phyloP scores from a whole-genome alignment of 2,888 invertebrate genomes.

The Hemithea aestivaria region DNA sequence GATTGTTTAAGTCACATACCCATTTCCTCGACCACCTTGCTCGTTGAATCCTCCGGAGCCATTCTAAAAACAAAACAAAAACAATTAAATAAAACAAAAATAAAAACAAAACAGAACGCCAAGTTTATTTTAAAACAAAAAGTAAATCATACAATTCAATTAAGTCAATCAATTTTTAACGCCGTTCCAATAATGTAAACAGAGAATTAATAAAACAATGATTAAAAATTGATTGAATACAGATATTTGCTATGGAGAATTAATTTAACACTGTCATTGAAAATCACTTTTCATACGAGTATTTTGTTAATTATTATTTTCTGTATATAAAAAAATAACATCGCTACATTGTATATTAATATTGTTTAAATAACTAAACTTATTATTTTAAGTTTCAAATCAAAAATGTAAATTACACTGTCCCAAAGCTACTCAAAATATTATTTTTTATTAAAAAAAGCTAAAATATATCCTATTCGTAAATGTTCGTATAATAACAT shows the following conservation, averaged over 20 bases:
- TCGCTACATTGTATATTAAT: too few relatives aligned
- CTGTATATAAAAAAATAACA: too few relatives aligned
- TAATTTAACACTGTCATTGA: constrained; percentile 14
- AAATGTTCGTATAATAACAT: constrained; percentile 17
- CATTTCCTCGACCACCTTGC: constrained; percentile 88
- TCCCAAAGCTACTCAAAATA: constrained; percentile 14
- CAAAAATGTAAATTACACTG: constrained; percentile 21
- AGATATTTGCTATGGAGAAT: constrained; percentile 39
- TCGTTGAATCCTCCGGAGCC: constrained; percentile 89
- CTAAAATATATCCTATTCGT: constrained; percentile 19
- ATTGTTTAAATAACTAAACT: too few relatives aligned
- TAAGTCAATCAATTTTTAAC: constrained; percentile 23
- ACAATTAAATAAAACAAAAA: constrained; percentile 52
- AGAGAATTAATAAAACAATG: background rate
- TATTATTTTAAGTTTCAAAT: too few relatives aligned
- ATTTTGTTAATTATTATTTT: too few relatives aligned
- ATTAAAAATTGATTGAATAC: constrained; percentile 28
- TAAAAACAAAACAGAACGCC: constrained; percentile 50
- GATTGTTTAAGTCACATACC: too few relatives aligned
- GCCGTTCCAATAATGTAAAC: constrained; percentile 1
- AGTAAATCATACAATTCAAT: constrained; percentile 32
- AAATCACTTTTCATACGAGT: too few relatives aligned
- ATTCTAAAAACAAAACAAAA: constrained; percentile 89
- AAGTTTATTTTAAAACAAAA: constrained; percentile 51
- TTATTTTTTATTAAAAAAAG: constrained; percentile 11